phyloP scores from a whole-genome alignment of 2,113 vertebrate genomes.

The Geococcyx californianus region DNA sequence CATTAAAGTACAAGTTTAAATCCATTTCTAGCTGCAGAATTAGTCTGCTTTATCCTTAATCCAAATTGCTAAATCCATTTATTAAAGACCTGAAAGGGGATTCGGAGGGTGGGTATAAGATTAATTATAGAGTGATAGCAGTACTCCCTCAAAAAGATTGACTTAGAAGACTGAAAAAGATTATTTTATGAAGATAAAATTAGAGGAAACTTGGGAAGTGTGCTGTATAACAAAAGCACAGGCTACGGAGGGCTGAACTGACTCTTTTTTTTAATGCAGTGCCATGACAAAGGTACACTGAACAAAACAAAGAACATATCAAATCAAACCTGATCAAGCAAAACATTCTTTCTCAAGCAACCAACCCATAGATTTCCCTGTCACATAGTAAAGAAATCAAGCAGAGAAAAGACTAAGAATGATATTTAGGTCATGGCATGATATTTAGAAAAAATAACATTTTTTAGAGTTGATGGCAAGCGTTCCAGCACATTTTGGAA shows the following conservation, averaged over 20 bases:
- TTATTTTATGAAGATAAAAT: neutral
- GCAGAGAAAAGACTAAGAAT: neutral
- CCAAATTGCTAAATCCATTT: neutral
- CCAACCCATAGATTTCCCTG: neutral
- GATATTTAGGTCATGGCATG: neutral
- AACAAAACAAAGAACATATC: neutral
- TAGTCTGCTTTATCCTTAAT: slow-evolving; percentile 24
- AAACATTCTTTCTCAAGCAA: neutral
- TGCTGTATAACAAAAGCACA: neutral
- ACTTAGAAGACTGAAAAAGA: neutral
- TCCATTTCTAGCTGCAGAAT: neutral
- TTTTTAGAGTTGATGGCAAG: neutral
- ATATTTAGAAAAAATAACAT: neutral
- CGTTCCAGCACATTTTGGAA: neutral
- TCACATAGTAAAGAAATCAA: neutral
- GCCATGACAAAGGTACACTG: neutral
- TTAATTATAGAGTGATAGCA: neutral
- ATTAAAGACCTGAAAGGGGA: neutral
- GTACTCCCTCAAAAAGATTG: neutral
- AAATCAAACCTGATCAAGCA: neutral
- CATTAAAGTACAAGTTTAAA: slow-evolving; percentile 12
- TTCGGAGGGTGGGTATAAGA: neutral
- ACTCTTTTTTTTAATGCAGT: neutral
- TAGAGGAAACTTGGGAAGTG: neutral
- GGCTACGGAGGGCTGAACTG: neutral